Evolutionary conservation across 2,888 invertebrate genomes (phyloP).

Genomic region (Pocota personata): DNA sequence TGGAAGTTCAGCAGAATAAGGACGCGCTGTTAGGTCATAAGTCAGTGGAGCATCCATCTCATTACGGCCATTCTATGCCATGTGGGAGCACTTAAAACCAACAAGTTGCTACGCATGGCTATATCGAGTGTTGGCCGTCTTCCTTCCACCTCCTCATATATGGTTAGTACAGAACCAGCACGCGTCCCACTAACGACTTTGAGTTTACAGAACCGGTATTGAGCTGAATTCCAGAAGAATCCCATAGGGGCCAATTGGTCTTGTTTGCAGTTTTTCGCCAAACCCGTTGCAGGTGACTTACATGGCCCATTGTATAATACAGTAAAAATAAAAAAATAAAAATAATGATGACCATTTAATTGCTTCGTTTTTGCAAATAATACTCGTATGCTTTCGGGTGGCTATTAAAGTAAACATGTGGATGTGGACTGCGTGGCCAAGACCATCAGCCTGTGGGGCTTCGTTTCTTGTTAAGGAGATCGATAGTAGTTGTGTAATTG

Average conservation of each 20-base stretch:
- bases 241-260: slow-evolving; percentile 59
- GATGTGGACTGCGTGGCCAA: background rate
- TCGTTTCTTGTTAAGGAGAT: slow-evolving; percentile 27
- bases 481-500: slow-evolving; percentile 43
- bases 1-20: slow-evolving; percentile 39
- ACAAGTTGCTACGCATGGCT: slow-evolving; percentile 28
- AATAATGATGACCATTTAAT: slow-evolving; percentile 27
- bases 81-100: slow-evolving; percentile 52
- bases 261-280: slow-evolving; percentile 22
- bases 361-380: slow-evolving; percentile 4
- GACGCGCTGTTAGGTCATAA: slow-evolving; percentile 22
- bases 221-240: slow-evolving; percentile 23
- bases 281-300: slow-evolving; percentile 20
- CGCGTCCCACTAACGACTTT: slow-evolving; percentile 57
- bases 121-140: background rate
- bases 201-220: slow-evolving; percentile 43
- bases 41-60: slow-evolving; percentile 50
- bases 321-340: background rate
- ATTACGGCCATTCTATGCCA: slow-evolving; percentile 36
- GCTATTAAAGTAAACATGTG: slow-evolving; percentile 14
- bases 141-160: background rate
- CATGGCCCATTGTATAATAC: slow-evolving; percentile 43
- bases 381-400: background rate
- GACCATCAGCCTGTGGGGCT: slow-evolving; percentile 30
- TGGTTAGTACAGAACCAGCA: slow-evolving; percentile 33